Percentiles rank a stretch among this genome's conserved stretches.
These are phyloP conservation scores for Eueremaeus valkanovi DNA, from an alignment of 2,888 invertebrate genomes.

Conservation along the genomic window DNA sequence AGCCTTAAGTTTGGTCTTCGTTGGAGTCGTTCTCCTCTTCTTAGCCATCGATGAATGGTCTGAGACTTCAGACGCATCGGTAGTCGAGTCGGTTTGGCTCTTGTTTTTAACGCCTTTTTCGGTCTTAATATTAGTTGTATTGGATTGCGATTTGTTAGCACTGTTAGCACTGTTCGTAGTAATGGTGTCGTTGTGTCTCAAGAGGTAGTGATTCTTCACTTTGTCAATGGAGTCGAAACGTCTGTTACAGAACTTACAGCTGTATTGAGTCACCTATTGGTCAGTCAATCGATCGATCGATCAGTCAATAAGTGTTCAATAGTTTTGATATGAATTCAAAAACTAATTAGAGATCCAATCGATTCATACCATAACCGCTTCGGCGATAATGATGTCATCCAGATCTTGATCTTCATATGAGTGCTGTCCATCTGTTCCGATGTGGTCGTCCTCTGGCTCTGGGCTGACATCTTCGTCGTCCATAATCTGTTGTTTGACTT, in stretches of 20 bases:
- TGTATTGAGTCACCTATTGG: constrained; percentile 28
- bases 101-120: background rate
- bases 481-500: background rate
- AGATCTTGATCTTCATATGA: background rate
- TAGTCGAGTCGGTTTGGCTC: background rate
- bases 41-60: background rate
- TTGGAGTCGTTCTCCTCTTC: background rate
- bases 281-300: background rate
- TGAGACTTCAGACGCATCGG: background rate
- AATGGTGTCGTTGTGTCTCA: background rate
- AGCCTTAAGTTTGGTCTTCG: background rate
- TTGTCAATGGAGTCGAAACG: constrained; percentile 25
- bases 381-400: constrained; percentile 20
- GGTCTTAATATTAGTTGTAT: background rate
- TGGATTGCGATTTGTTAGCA: background rate
- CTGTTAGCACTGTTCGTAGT: too few species aligned
- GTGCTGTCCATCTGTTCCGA: background rate
- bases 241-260: constrained; percentile 32
- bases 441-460: background rate
- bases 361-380: background rate
- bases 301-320: too few species aligned
- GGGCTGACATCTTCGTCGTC: background rate
- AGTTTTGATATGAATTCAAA: too few species aligned
- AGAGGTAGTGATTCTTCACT: constrained; percentile 34
- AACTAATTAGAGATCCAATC: too few species aligned